Conservation (phyloP, 1,140 invertebrate genomes). For the Lordiphosa mommai region DNA sequence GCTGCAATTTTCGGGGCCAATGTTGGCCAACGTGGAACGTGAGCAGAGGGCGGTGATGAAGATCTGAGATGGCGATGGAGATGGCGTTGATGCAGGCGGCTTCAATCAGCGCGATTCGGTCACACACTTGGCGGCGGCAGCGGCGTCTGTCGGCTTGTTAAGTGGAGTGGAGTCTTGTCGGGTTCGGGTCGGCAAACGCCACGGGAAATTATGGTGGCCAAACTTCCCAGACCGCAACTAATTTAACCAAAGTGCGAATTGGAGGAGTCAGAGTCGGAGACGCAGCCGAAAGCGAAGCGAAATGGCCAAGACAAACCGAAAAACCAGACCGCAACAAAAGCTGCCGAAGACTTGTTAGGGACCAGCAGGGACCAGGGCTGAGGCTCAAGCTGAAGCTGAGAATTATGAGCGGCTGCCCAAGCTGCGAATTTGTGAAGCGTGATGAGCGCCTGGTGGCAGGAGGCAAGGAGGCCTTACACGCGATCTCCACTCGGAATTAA, state of each 20-base stretch:
- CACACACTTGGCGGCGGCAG: slow-evolving; percentile 55
- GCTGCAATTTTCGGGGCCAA: slow-evolving; percentile 68
- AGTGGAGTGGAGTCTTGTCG: slow-evolving; percentile 47
- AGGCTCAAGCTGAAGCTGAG: slow-evolving; percentile 26
- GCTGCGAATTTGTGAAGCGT: slow-evolving; percentile 76
- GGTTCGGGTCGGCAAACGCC: slow-evolving; percentile 68
- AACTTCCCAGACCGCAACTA: slow-evolving; percentile 77
- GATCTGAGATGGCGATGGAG: slow-evolving; percentile 47
- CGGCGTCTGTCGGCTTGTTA: slow-evolving; percentile 51
- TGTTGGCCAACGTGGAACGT: slow-evolving; percentile 43
- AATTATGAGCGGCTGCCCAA: slow-evolving; percentile 69
- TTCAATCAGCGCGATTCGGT: slow-evolving; percentile 66
- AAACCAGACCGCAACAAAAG: slow-evolving; percentile 73
- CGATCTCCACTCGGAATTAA: slow-evolving; percentile 56
- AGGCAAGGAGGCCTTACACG: slow-evolving; percentile 41
- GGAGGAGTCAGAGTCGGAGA: slow-evolving; percentile 71
- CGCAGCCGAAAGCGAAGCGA: slow-evolving; percentile 65
- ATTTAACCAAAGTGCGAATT: slow-evolving; percentile 78
- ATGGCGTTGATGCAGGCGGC: slow-evolving; percentile 74
- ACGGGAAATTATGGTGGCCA: slow-evolving; percentile 77
- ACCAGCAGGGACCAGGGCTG: neutral
- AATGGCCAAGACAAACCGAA: slow-evolving; percentile 57
- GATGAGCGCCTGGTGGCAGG: slow-evolving; percentile 54
- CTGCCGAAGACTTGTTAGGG: slow-evolving; percentile 36
- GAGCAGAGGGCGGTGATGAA: slow-evolving; percentile 61